Evolutionary conservation across 1,140 invertebrate genomes (phyloP), one percentile per base, ranked within the genome.

Genomic region (Pogonus chalceus): DNA sequence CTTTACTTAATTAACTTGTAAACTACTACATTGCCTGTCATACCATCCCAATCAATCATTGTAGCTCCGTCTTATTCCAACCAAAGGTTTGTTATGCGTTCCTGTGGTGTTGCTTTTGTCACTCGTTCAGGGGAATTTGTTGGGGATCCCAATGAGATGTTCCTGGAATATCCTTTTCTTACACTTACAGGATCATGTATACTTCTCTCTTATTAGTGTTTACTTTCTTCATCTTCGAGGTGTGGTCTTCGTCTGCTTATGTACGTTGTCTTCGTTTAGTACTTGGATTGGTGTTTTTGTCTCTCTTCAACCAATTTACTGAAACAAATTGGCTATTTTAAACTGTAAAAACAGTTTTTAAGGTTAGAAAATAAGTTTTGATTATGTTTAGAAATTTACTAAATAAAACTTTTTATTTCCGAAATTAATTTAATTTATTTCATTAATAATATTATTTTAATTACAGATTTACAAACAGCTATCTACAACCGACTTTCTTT

Each of bases 321-420:
- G 53, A 49, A 35, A 54, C 53, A 54, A 54, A 54, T 54, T 54
- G 48, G 53, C 48, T 54, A 49, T 54, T 54, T 43, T 43, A 43
- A 43, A 43, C 9, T 43, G 37, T 43, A 43, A 43, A 43, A 43
- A 43, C 37, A 43, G 37, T 10, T 43, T 43, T 43, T 43, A 10
- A 16, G 37, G 18, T 43, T 18, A 10, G 37, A 43, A 43, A 43
- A 43, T 43, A 43, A 43, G 18, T 18, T 43, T 43, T 43, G 37
- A 43, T 4, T 43, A 43, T n/a, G n/a, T n/a, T n/a, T n/a, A n/a
- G n/a, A n/a, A n/a, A n/a, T n/a, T n/a, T n/a, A n/a, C n/a, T n/a
- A n/a, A n/a, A n/a, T n/a, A n/a, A n/a, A n/a, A n/a, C n/a, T n/a
- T n/a, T n/a, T n/a, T n/a, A n/a, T n/a, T n/a, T n/a, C n/a, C n/a